Percentiles rank a stretch among this genome's conserved stretches.
phyloP scores from a whole-genome alignment of 2,797 vertebrate species.

The Leucoraja ocellata region DNA sequence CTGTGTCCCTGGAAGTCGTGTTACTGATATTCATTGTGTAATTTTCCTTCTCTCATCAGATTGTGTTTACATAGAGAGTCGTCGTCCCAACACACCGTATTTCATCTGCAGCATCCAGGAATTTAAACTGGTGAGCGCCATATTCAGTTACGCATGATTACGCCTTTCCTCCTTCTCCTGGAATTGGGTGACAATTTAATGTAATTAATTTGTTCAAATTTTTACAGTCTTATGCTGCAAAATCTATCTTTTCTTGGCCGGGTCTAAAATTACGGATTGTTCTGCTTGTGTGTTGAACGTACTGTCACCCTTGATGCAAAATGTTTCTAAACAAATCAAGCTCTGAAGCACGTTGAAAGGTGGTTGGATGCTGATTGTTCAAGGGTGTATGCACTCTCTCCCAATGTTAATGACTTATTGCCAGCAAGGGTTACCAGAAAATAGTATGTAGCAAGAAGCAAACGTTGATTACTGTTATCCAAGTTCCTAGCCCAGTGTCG shows the following conservation, averaged over 20 bases:
- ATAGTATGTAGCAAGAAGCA: neutral
- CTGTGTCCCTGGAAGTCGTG: neutral
- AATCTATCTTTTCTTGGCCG: neutral
- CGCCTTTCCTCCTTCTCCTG: neutral
- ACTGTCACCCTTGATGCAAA: neutral
- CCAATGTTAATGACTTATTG: neutral
- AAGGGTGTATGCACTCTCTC: neutral
- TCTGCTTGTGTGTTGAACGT: neutral
- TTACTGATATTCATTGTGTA: neutral
- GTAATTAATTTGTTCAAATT: neutral
- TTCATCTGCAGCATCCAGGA: slow-evolving; percentile 99
- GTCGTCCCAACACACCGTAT: slow-evolving; percentile 94
- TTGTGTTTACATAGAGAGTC: slow-evolving; percentile 98
- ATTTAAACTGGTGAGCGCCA: slow-evolving; percentile 86
- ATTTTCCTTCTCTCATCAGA: slow-evolving; percentile 64
- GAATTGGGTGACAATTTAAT: neutral
- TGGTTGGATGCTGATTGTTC: neutral
- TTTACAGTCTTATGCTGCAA: neutral
- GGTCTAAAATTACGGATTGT: neutral
- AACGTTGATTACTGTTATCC: neutral
- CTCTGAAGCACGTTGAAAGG: neutral
- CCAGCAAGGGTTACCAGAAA: neutral
- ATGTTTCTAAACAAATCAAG: neutral
- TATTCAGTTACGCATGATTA: slow-evolving; percentile 26
- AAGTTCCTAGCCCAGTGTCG: neutral